Base-by-base conservation (phyloP, 2,888 invertebrate genomes). In the Gisinianus flammeolus region DNA sequence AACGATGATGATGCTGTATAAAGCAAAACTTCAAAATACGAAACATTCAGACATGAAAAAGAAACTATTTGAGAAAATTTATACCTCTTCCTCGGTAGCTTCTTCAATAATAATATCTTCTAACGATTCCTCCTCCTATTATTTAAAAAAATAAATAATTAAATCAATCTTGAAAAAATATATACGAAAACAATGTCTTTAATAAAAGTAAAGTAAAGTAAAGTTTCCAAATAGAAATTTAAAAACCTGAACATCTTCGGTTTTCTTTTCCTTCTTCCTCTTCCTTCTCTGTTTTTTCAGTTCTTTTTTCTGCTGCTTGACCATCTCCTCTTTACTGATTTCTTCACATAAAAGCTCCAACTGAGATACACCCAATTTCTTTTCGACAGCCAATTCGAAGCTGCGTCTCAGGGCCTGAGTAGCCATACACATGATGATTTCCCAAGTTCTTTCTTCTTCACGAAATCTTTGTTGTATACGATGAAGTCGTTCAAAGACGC, bases 381-480 rank as follows among this genome's bases (percentile, higher is more conserved):
- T 91, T 88, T 97, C 96, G 33, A 96, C 93, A 4, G 94, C 94
- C 85, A 93, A 93, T 90, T 91, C 94, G 87, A 96, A 97, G 87
- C 93, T 95, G 84, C 95, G 92, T 86, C 93, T 93, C 19, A 97
- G 89, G 5, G 95, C 94, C 86, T 96, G 94, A 0, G 96, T 92
- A 0, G 93, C 93, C 6, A 94, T 93, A 66, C 94, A 95, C 74
- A 95, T 95, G 80, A 97, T 91, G 73, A 96, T 93, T 88, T 95
- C 94, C 88, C 96, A 96, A n/a, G 96, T 95, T 86, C 94, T 93
- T 87, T 96, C 96, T 86, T 96, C 96, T 87, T 96, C 95, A 78
- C 93, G 91, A 85, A 97, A 90, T 75, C 95, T 92, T 85, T 95
- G 91, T 85, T 94, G 93, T 81, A 97, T 93, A 83, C 93, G 91